These are phyloP conservation scores for Nebria salina DNA, from an alignment of 2,888 invertebrate genomes.

Conservation along the genomic window DNA sequence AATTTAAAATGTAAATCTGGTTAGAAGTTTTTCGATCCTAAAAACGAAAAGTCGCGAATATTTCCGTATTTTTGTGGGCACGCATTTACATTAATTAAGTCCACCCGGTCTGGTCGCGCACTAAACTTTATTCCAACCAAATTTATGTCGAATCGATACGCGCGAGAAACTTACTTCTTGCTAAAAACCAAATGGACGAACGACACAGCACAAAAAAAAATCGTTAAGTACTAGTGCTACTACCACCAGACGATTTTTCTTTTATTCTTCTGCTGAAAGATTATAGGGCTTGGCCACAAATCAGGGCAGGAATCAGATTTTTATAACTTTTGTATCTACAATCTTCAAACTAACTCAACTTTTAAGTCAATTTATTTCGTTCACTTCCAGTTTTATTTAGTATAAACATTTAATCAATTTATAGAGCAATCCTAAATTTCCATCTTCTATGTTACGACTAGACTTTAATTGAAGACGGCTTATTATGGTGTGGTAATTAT, in stretches of 20 bases:
- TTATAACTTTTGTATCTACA: background rate
- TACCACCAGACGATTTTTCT: background rate
- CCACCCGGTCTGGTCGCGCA: background rate
- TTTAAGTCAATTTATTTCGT: no score
- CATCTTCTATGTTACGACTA: no score
- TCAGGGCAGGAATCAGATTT: background rate
- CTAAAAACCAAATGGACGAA: background rate
- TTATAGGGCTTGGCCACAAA: background rate
- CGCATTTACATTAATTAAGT: constrained; percentile 44
- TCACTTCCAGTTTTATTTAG: no score
- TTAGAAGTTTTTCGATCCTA: constrained; percentile 37
- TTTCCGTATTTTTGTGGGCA: constrained; percentile 38
- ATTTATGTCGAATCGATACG: constrained; percentile 41
- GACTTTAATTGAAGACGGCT: no score
- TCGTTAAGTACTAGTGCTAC: background rate
- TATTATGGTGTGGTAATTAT: no score
- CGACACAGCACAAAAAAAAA: background rate
- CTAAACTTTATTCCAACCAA: constrained; percentile 5
- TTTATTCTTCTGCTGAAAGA: background rate
- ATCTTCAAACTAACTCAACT: no score
- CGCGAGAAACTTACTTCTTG: constrained; percentile 29
- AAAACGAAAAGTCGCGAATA: constrained; percentile 39
- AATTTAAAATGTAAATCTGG: constrained; percentile 44
- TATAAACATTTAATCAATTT: no score
- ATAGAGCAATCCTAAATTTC: no score